These are phyloP conservation scores for Acheta domesticus DNA, from an alignment of 2,888 invertebrate species.

Conservation along the genomic window DNA sequence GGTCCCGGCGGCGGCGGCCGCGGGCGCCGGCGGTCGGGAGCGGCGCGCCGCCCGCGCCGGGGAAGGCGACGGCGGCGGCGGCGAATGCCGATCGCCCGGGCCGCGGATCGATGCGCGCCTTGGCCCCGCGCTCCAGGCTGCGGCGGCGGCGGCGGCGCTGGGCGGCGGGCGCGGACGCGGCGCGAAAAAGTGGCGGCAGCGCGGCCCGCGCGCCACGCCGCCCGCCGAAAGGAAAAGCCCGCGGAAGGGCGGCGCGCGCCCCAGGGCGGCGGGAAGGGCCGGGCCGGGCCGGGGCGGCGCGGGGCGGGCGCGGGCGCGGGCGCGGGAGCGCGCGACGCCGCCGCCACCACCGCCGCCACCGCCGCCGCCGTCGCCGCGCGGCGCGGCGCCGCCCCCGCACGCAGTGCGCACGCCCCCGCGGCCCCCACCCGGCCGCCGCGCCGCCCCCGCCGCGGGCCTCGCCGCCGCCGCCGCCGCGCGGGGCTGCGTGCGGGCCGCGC, in stretches of 20 bases:
- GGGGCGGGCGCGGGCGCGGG: neutral
- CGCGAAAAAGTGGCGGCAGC: neutral
- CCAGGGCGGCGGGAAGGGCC: neutral
- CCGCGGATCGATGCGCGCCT: constrained; percentile 22
- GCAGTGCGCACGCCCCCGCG: constrained; percentile 19
- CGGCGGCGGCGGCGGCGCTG: no score
- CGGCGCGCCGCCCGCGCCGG: constrained; percentile 31
- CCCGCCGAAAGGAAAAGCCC: constrained; percentile 18
- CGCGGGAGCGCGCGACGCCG: neutral
- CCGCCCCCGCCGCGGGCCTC: constrained; percentile 20
- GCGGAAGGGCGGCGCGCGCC: neutral
- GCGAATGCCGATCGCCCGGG: neutral
- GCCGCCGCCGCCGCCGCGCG: constrained; percentile 11
- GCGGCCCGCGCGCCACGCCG: constrained; percentile 1
- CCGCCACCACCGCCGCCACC: neutral
- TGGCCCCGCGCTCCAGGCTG: constrained; percentile 32
- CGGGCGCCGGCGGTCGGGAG: neutral
- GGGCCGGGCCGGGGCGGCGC: neutral
- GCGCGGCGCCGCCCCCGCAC: neutral
- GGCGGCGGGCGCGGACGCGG: constrained; percentile 18
- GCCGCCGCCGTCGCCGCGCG: neutral
- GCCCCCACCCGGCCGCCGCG: neutral
- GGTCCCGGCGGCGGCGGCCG: neutral
- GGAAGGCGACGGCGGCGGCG: constrained; percentile 18
- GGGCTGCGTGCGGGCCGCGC: neutral